phyloP scores from a whole-genome alignment of 2,797 vertebrate species.

The Sebastes minor region DNA sequence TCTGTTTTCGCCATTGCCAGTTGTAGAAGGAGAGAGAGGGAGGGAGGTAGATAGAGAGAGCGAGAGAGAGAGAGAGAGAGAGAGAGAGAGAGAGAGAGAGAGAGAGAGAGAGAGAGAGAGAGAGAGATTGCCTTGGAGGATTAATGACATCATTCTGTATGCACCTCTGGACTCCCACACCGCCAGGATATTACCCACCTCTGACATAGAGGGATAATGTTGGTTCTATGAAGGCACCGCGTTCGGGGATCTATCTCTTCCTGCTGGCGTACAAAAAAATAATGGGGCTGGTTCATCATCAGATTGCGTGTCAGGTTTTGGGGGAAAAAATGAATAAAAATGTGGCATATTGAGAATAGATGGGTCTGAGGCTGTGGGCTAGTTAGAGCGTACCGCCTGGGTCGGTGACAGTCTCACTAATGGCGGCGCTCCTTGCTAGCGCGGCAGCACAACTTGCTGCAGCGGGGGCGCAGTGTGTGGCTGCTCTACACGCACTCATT shows the following conservation, averaged over 20 bases:
- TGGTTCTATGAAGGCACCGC: constrained; percentile 93
- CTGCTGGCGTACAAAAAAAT: constrained; percentile 89
- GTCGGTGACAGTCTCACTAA: constrained; percentile 61
- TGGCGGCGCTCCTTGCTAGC: constrained; percentile 39
- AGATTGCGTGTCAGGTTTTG: constrained; percentile 94
- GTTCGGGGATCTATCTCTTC: constrained; percentile 70
- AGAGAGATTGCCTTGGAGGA: constrained; percentile 93
- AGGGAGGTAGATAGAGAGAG: constrained; percentile 39
- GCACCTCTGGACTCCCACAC: constrained; percentile 85
- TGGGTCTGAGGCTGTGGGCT: constrained; percentile 87
- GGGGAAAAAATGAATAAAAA: constrained; percentile 90
- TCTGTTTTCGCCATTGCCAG: constrained; percentile 86
- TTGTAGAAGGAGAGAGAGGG: constrained; percentile 42
- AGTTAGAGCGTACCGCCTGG: constrained; percentile 79
- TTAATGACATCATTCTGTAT: constrained; percentile 99
- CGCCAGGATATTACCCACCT: constrained; percentile 96
- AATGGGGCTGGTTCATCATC: constrained; percentile 96
- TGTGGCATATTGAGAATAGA: constrained; percentile 88
- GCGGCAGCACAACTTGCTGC: constrained; percentile 18
- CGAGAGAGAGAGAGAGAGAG: constrained; percentile 44
- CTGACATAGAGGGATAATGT: constrained; percentile 99
- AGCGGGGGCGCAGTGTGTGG: constrained; percentile 41
- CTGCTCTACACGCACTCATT: constrained; percentile 38
- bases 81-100: constrained; percentile 44
- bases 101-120: constrained; percentile 39